phyloP scores from a whole-genome alignment of 2,888 invertebrate species.

The Andrena praecox region DNA sequence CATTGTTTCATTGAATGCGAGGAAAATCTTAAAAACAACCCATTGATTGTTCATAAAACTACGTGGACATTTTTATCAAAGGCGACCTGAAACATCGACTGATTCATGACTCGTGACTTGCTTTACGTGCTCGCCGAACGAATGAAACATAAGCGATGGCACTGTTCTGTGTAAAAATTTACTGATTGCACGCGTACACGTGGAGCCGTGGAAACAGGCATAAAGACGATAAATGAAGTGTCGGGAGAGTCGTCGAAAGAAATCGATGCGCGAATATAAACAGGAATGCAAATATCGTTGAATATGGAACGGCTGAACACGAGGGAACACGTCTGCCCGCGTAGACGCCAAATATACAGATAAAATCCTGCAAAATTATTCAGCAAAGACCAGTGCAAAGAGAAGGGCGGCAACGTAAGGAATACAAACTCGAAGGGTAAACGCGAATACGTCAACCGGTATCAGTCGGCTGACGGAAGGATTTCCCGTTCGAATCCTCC shows the following conservation, averaged over 20 bases:
- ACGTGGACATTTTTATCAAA: too few species aligned
- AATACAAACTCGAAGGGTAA: constrained; percentile 32
- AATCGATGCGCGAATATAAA: constrained; percentile 36
- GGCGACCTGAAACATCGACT: too few species aligned
- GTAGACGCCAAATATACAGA: constrained; percentile 27
- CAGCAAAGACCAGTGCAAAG: constrained; percentile 11
- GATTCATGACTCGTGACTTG: too few species aligned
- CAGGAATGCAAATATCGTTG: constrained; percentile 35
- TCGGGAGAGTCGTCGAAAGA: constrained; percentile 31
- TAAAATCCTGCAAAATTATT: constrained; percentile 36
- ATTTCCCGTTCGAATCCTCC: constrained; percentile 5
- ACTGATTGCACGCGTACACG: not conserved
- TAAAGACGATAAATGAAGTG: not conserved
- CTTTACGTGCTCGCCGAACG: too few species aligned
- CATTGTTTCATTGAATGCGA: too few species aligned
- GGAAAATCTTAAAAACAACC: too few species aligned
- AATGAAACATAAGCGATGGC: too few species aligned
- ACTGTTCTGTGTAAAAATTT: not conserved
- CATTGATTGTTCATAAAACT: too few species aligned
- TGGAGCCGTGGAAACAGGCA: not conserved
- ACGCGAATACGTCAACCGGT: constrained; percentile 25
- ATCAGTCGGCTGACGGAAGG: constrained; percentile 19
- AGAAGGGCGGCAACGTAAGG: constrained; percentile 14
- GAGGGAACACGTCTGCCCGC: not conserved
- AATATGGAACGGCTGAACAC: constrained; percentile 32